Base-by-base conservation (phyloP, 2,888 invertebrate genomes). In the Microplitis deprimator region DNA sequence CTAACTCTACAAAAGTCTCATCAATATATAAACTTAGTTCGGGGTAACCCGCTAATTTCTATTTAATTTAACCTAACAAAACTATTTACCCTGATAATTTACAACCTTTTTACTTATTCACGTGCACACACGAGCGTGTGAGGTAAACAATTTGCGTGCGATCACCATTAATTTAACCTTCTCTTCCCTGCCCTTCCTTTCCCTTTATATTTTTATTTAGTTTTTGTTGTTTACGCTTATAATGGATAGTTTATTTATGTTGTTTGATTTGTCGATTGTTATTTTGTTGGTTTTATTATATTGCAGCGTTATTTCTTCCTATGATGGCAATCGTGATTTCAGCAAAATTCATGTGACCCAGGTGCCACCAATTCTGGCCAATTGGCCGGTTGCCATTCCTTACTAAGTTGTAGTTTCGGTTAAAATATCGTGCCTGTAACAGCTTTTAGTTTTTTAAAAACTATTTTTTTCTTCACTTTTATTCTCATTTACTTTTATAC, bases 341-440 rank as follows among this genome's bases (percentile, higher is more conserved):
- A 76, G 73, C 76, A 77, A 74, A 81, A 82, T 80, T 82, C 82
- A 82, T 81, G 81, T 79, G 79, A 79, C 77, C 77, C 78, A 80
- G 77, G 79, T 82, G 81, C 81, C 80, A 79, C 82, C 84, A 81
- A 85, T 84, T 85, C 82, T 84, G 83, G 83, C 81, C 83, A 83
- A 83, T 83, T 83, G 83, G 80, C 79, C 79, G 70, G 39, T 78
- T 69, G 65, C 79, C 71, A 77, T 79, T 76, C 65, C 65, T 65
- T 83, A 83, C 81, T 82, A 85, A 84, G 79, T 75, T 83, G 81
- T 79, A 83, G 82, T 81, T 82, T 81, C 82, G 74, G 68, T 50
- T 65, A 65, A 65, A 65, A 65, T 65, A 65, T 65, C 13, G 65
- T 65, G 65, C 65, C 65, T 65, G 65, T 65, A 65, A 65, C 65